Percentiles rank a stretch among this genome's conserved stretches.
These are phyloP conservation scores for Chrysodeixis includens DNA, from an alignment of 2,888 invertebrate genomes.

Conservation along the genomic window DNA sequence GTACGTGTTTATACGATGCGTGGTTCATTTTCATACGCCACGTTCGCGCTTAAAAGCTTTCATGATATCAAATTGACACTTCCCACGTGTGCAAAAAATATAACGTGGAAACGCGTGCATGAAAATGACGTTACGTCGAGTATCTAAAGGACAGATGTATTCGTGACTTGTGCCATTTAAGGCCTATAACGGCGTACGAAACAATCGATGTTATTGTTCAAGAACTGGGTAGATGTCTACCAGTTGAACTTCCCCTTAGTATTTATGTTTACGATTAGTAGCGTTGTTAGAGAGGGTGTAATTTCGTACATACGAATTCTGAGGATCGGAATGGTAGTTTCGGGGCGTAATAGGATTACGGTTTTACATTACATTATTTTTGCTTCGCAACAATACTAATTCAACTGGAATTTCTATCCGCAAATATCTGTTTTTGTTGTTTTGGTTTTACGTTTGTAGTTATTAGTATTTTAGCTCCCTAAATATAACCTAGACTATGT, in stretches of 20 bases:
- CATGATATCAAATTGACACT: conserved; percentile 55
- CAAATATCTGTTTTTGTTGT: background rate
- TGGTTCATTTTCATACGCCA: conserved; percentile 49
- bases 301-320: conserved; percentile 34
- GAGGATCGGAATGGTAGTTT: conserved; percentile 29
- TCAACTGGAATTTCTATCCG: background rate
- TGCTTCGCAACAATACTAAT: conserved; percentile 2
- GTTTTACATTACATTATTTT: conserved; percentile 13
- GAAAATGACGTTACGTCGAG: conserved; percentile 33
- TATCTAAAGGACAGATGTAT: conserved; percentile 9
- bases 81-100: conserved; percentile 44
- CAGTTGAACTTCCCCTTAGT: conserved; percentile 46
- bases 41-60: conserved; percentile 53
- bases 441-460: background rate
- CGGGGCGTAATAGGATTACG: conserved; percentile 22
- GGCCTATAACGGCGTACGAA: conserved; percentile 14
- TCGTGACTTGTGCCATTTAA: conserved; percentile 31
- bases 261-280: conserved; percentile 56
- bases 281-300: conserved; percentile 39
- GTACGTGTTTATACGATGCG: conserved; percentile 23
- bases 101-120: conserved; percentile 21
- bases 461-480: background rate
- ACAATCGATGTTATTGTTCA: conserved; percentile 29
- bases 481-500: background rate
- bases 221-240: conserved; percentile 25